A percentile compares a stretch with the other conserved stretches of the same genome.
phyloP scores from a whole-genome alignment of 2,113 vertebrate species.

The Dasypus novemcinctus region DNA sequence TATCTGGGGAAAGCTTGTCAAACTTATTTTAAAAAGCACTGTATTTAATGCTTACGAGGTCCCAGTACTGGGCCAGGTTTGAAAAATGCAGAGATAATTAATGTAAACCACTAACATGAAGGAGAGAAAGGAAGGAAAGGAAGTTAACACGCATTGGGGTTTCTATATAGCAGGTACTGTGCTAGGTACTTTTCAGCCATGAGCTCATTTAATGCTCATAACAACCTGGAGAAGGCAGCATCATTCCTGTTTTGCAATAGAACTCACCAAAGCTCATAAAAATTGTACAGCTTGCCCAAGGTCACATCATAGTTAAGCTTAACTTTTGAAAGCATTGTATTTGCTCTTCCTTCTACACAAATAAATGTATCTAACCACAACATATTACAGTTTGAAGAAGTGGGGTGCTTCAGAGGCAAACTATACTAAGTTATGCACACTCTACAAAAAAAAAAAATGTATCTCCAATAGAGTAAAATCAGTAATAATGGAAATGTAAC shows the following conservation, averaged over 20 bases:
- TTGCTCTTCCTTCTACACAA: background rate
- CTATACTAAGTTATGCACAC: background rate
- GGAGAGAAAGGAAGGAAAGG: background rate
- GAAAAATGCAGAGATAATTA: conserved; percentile 23
- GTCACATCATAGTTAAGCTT: background rate
- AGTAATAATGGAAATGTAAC: background rate
- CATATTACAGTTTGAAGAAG: background rate
- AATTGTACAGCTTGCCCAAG: background rate
- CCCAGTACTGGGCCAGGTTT: background rate
- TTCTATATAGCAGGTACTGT: background rate
- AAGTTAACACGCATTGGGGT: background rate
- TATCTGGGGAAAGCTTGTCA: background rate
- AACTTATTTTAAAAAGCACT: conserved; percentile 6
- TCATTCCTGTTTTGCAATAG: background rate
- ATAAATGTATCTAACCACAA: background rate
- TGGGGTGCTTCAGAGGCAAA: background rate
- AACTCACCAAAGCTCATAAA: background rate
- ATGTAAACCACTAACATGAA: background rate
- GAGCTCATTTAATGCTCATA: background rate
- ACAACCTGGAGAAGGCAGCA: background rate
- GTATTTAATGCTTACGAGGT: background rate
- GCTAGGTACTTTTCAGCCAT: background rate
- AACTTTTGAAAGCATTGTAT: background rate
- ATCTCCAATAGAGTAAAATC: background rate
- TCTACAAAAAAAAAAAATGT: background rate